phyloP scores from a whole-genome alignment of 1,140 invertebrate genomes.

The Atopsyche davidsoni region DNA sequence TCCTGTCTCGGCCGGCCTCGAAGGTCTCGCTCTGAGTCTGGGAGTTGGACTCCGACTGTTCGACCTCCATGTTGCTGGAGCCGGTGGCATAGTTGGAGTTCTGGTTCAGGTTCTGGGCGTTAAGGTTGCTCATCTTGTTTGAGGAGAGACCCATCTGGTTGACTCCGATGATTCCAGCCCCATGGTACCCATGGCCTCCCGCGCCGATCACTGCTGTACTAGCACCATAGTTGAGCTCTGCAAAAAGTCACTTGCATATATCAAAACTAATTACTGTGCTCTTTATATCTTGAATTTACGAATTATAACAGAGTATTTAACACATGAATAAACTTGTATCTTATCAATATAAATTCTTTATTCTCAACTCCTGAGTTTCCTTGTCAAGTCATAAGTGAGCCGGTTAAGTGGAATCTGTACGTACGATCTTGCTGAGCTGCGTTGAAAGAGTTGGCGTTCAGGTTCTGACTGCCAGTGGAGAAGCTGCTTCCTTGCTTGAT shows the following conservation, averaged over 20 bases:
- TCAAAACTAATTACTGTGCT: no score
- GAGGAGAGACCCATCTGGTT: conserved; percentile 4
- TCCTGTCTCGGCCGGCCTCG: conserved; percentile 6
- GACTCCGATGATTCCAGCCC: background rate
- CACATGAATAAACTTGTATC: no score
- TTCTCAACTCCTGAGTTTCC: no score
- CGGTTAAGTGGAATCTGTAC: no score
- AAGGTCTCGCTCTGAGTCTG: conserved; percentile 14
- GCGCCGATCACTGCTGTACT: background rate
- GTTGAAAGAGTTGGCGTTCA: background rate
- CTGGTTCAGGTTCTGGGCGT: conserved; percentile 1
- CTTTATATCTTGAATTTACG: background rate
- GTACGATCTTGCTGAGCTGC: conserved; percentile 6
- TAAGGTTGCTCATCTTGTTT: background rate
- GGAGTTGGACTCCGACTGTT: conserved; percentile 20
- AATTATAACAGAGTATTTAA: background rate
- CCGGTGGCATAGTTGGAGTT: conserved; percentile 4
- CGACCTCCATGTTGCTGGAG: conserved; percentile 21
- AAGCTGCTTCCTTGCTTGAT: conserved; percentile 17
- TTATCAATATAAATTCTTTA: no score
- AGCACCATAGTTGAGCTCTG: conserved; percentile 3
- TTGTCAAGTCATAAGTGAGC: no score
- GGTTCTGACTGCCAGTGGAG: conserved; percentile 10
- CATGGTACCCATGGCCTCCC: background rate
- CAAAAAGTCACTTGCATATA: background rate